Evolutionary conservation across 2,797 vertebrate species (phyloP).

Genomic region (Sebastes nivosus): DNA sequence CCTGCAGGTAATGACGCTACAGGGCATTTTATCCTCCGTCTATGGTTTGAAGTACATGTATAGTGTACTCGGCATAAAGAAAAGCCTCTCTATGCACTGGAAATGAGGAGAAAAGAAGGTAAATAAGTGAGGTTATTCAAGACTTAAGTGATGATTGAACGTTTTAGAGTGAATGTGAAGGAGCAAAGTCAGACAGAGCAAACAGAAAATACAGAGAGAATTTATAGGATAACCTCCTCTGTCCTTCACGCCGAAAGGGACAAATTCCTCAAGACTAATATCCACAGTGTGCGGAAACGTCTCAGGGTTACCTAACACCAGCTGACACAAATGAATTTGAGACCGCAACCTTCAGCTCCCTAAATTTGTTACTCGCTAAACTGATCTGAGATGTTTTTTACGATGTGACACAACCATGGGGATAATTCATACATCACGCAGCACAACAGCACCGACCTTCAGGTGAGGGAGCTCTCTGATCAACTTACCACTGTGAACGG

Average conservation of each 20-base stretch:
- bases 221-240: conserved; percentile 56
- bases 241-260: conserved; percentile 66
- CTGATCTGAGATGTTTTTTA: conserved; percentile 66
- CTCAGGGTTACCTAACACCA: conserved; percentile 33
- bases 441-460: conserved; percentile 32
- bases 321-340: conserved; percentile 58
- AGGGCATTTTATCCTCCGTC: background rate
- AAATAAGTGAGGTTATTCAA: conserved; percentile 26
- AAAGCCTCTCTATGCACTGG: background rate
- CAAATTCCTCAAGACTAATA: conserved; percentile 69
- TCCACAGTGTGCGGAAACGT: conserved; percentile 35
- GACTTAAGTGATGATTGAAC: conserved; percentile 26
- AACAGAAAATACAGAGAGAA: conserved; percentile 24
- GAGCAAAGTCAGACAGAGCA: conserved; percentile 22
- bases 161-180: conserved; percentile 16
- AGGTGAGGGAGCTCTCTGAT: conserved; percentile 35
- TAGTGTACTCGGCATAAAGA: conserved; percentile 13
- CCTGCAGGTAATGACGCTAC: conserved; percentile 2
- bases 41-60: conserved; percentile 32
- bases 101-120: conserved; percentile 8
- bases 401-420: conserved; percentile 41
- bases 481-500: conserved; percentile 13
- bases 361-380: conserved; percentile 65
- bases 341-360: conserved; percentile 54
- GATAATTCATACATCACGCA: conserved; percentile 53